A percentile compares a stretch with the other conserved stretches of the same genome.
phyloP scores from a whole-genome alignment of 2,888 invertebrate species.

The Ditylenchus weischeri region DNA sequence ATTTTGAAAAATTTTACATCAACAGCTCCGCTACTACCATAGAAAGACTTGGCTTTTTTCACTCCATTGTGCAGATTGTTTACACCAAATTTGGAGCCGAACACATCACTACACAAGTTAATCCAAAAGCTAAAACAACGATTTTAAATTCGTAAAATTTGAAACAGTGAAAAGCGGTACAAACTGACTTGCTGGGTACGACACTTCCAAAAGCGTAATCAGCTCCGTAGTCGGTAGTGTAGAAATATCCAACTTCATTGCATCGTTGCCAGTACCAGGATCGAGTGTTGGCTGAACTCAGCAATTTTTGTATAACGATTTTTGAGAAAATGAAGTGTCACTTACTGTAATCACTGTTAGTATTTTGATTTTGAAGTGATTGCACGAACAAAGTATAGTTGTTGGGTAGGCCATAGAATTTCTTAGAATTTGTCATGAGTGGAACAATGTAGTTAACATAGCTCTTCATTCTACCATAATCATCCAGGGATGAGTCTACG shows the following conservation, averaged over 20 bases:
- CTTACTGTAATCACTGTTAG: no score
- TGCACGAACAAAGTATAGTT: background rate
- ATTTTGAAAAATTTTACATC: background rate
- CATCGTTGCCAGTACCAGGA: background rate
- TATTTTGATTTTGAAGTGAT: conserved; percentile 3
- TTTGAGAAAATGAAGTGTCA: no score
- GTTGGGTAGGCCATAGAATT: conserved; percentile 6
- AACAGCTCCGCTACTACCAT: background rate
- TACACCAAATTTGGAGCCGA: background rate
- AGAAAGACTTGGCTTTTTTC: background rate
- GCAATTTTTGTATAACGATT: background rate
- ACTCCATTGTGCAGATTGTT: conserved; percentile 9
- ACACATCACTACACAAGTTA: background rate
- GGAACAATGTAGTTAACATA: background rate
- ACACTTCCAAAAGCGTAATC: conserved; percentile 5
- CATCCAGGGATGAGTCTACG: background rate
- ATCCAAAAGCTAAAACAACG: background rate
- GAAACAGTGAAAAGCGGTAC: background rate
- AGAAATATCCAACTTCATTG: conserved; percentile 7
- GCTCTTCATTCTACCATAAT: background rate
- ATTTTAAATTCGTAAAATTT: no score
- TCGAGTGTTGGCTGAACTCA: background rate
- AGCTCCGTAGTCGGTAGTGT: conserved; percentile 8
- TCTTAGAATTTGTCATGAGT: background rate
- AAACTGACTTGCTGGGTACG: conserved; percentile 1